Evolutionary conservation across 30 jellyfish, hydroid and myxozoan genomes (phyloP).

Genomic region (Pelagia noctiluca): DNA sequence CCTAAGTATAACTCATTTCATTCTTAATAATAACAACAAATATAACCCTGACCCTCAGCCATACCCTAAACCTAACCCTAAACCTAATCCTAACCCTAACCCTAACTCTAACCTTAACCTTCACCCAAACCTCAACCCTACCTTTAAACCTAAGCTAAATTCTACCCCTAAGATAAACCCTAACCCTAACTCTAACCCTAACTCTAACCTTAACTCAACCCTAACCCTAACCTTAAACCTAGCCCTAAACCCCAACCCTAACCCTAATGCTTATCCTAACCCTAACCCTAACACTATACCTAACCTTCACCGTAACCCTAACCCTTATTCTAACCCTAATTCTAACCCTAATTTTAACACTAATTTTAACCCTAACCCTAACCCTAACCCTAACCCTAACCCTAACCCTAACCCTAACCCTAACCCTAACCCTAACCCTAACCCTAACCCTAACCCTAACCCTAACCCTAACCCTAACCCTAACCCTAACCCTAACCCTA

Average conservation of each 20-base stretch:
- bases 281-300: conserved; percentile 42
- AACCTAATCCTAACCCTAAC: conserved; percentile 53
- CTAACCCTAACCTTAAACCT: conserved; percentile 10
- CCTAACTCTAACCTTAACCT: conserved; percentile 58
- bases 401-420: conserved; percentile 65
- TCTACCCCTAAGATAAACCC: conserved; percentile 51
- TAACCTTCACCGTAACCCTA: conserved; percentile 34
- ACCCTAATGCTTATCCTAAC: conserved; percentile 18
- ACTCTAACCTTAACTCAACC: not conserved
- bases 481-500: conserved; percentile 31
- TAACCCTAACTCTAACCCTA: conserved; percentile 64
- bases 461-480: conserved; percentile 73
- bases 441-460: conserved; percentile 64
- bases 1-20: too few relatives aligned
- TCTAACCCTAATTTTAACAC: conserved; percentile 33
- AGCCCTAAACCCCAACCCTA: conserved; percentile 31
- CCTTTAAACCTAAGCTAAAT: conserved; percentile 14
- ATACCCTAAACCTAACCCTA: conserved; percentile 26
- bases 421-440: conserved; percentile 55
- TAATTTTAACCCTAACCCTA: conserved; percentile 35
- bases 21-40: not conserved
- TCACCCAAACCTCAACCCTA: conserved; percentile 22
- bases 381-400: conserved; percentile 64
- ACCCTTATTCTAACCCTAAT: conserved; percentile 45
- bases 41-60: conserved; percentile 12